Evolutionary conservation across 1,140 invertebrate species (phyloP).

Genomic region (Cyphomyrmex costatus): DNA sequence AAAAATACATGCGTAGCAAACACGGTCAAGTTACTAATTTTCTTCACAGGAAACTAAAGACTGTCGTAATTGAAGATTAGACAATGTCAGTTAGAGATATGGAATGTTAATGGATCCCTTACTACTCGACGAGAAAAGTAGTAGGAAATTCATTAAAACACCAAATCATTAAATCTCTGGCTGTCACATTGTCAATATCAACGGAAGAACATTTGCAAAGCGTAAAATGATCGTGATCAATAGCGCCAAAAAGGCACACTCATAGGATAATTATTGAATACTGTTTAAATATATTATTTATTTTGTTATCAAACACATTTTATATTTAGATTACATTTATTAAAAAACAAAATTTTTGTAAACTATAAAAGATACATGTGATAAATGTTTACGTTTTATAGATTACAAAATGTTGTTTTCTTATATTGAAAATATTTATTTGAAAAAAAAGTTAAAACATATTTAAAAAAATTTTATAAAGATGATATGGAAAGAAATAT

Average conservation of each 20-base stretch:
- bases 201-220: too few relatives aligned
- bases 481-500: not conserved
- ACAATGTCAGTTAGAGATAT: not conserved
- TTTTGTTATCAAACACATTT: not conserved
- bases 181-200: too few relatives aligned
- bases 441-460: not conserved
- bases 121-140: too few relatives aligned
- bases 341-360: too few relatives aligned
- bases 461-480: not conserved
- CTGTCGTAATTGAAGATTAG: not conserved
- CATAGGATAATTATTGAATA: too few relatives aligned
- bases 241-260: too few relatives aligned
- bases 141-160: too few relatives aligned
- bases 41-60: constrained; percentile 45
- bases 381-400: not conserved
- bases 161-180: too few relatives aligned
- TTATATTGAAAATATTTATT: not conserved
- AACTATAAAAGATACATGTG: too few relatives aligned
- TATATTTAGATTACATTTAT: not conserved
- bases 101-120: too few relatives aligned
- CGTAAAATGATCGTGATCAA: too few relatives aligned
- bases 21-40: constrained; percentile 62
- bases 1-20: constrained; percentile 72
- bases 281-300: not conserved
- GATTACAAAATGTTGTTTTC: not conserved